Evolutionary conservation across 2,888 invertebrate species (phyloP).

Genomic region (Ephialtes manifestator): DNA sequence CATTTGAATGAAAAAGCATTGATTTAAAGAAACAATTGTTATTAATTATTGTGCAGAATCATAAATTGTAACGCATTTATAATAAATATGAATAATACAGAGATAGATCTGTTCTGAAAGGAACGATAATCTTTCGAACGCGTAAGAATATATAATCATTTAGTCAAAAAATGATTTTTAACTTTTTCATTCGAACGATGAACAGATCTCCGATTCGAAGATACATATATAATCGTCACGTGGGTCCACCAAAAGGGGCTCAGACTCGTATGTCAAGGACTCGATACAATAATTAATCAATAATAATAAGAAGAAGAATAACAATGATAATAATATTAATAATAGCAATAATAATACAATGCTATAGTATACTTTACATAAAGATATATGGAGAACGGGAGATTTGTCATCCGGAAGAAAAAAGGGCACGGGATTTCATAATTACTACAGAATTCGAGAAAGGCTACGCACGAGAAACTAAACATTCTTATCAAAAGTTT

Average conservation of each 20-base stretch:
- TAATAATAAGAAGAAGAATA: constrained; percentile 22
- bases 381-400: constrained; percentile 32
- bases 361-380: constrained; percentile 44
- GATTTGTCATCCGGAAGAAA: constrained; percentile 36
- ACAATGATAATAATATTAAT: constrained; percentile 36
- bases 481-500: constrained; percentile 27
- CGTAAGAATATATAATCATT: no score
- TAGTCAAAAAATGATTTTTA: no score
- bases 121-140: no score
- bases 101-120: no score
- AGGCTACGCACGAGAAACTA: constrained; percentile 50
- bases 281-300: constrained; percentile 37
- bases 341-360: constrained; percentile 47
- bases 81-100: no score
- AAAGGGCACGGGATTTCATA: no score
- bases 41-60: no score
- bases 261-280: constrained; percentile 35
- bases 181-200: no score
- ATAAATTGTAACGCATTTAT: no score
- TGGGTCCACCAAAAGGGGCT: constrained; percentile 34
- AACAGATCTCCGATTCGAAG: not conserved
- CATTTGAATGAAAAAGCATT: no score
- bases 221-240: constrained; percentile 48
- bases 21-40: no score
- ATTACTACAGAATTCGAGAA: not conserved